Conservation (phyloP, 2,888 invertebrate species). For the Lacanobia oleracea region DNA sequence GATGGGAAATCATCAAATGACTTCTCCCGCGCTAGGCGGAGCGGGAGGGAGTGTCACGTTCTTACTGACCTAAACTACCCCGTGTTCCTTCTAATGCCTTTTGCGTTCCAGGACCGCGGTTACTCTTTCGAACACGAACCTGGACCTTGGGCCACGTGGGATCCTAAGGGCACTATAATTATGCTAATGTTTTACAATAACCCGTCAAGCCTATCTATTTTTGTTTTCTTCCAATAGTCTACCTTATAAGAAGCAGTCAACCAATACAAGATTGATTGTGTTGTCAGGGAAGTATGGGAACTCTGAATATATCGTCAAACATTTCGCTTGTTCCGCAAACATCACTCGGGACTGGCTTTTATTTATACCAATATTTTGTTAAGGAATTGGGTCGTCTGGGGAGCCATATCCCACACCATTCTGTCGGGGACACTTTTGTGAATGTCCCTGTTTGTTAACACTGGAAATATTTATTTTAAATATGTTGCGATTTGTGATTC, state of each 20-base stretch:
- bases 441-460: slow-evolving; percentile 16
- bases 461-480: neutral
- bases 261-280: neutral
- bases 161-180: no score
- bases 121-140: no score
- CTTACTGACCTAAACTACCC: no score
- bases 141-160: neutral
- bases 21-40: no score
- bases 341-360: slow-evolving; percentile 30
- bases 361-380: slow-evolving; percentile 50
- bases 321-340: slow-evolving; percentile 28
- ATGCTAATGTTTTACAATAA: neutral
- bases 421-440: slow-evolving; percentile 14
- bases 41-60: no score
- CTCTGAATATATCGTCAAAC: slow-evolving; percentile 30
- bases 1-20: no score
- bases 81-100: no score
- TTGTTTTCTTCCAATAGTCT: neutral
- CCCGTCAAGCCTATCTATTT: neutral
- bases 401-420: slow-evolving; percentile 5
- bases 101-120: no score
- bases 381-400: slow-evolving; percentile 44
- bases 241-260: neutral
- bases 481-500: neutral
- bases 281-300: neutral